Conservation (phyloP, 1,140 invertebrate species). For the Lepidurus arcticus region DNA sequence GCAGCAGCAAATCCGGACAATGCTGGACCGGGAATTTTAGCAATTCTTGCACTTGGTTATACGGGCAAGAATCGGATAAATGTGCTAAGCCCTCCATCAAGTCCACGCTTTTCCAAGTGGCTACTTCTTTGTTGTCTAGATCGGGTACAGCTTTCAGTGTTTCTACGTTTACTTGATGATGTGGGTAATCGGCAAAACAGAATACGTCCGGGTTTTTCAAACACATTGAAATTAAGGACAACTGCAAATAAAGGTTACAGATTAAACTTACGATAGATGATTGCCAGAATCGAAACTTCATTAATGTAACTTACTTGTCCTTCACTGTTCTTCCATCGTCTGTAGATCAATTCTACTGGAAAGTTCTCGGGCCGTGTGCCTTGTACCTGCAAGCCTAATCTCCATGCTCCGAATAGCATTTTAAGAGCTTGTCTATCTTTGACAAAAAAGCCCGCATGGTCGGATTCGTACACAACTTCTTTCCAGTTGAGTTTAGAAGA, state of each 20-base stretch:
- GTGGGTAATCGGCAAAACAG: conserved; percentile 85
- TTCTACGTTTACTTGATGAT: conserved; percentile 75
- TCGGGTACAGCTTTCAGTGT: conserved; percentile 88
- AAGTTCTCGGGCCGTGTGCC: conserved; percentile 65
- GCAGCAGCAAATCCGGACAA: conserved; percentile 85
- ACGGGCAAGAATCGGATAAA: conserved; percentile 59
- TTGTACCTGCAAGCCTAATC: conserved; percentile 67
- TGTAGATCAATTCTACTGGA: conserved; percentile 81
- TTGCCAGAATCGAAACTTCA: conserved; percentile 5
- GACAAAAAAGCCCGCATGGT: conserved; percentile 82
- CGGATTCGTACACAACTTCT: conserved; percentile 82
- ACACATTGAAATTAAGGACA: conserved; percentile 78
- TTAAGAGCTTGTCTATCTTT: conserved; percentile 77
- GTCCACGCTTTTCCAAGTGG: conserved; percentile 85
- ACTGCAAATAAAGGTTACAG: conserved; percentile 47
- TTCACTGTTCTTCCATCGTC: conserved; percentile 86
- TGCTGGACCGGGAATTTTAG: conserved; percentile 88
- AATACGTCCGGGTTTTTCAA: conserved; percentile 83
- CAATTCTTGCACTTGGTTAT: conserved; percentile 71
- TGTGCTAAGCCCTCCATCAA: conserved; percentile 80
- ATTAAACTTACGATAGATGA: conserved; percentile 32
- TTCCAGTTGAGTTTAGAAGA: conserved; percentile 76
- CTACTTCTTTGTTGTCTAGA: conserved; percentile 82
- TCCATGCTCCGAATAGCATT: conserved; percentile 71
- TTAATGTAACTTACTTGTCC: conserved; percentile 52